A percentile compares a stretch with the other conserved stretches of the same genome.
Conservation (phyloP, 2,888 invertebrate species). For the Hesperia comma region DNA sequence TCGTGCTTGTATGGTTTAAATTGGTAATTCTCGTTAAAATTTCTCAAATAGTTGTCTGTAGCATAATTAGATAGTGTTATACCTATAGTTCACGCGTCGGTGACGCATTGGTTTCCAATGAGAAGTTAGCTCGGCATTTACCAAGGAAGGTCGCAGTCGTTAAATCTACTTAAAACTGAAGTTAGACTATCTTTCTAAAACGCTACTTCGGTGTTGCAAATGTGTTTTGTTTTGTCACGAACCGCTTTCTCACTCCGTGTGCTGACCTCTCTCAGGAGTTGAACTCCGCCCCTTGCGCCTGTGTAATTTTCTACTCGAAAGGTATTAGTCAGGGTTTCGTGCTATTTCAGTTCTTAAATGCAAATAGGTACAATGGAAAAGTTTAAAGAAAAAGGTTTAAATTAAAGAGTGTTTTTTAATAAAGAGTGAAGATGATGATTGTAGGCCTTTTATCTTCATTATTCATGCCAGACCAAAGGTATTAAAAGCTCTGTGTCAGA, state of each 20-base stretch:
- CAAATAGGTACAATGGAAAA: neutral
- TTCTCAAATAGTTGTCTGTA: too few species aligned
- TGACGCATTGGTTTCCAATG: constrained; percentile 21
- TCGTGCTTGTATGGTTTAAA: too few species aligned
- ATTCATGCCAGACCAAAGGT: too few species aligned
- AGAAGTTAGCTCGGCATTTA: constrained; percentile 10
- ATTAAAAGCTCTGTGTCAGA: too few species aligned
- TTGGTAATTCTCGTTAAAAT: too few species aligned
- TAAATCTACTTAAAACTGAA: neutral
- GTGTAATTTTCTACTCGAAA: constrained; percentile 37
- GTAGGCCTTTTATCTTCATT: too few species aligned
- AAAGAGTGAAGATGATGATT: too few species aligned
- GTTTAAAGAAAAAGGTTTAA: too few species aligned
- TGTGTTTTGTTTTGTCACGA: constrained; percentile 16
- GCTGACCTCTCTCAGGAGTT: constrained; percentile 44
- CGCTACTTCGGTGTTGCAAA: constrained; percentile 1
- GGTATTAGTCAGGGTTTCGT: constrained; percentile 8
- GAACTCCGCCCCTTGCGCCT: constrained; percentile 43
- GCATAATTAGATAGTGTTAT: too few species aligned
- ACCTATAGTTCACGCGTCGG: neutral
- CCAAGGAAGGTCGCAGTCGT: constrained; percentile 4
- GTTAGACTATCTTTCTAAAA: constrained; percentile 19
- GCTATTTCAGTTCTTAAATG: constrained; percentile 3
- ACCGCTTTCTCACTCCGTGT: constrained; percentile 36
- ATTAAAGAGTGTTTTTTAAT: too few species aligned